Conservation (phyloP, 2,888 invertebrate genomes). For the Monochamus alternatus region DNA sequence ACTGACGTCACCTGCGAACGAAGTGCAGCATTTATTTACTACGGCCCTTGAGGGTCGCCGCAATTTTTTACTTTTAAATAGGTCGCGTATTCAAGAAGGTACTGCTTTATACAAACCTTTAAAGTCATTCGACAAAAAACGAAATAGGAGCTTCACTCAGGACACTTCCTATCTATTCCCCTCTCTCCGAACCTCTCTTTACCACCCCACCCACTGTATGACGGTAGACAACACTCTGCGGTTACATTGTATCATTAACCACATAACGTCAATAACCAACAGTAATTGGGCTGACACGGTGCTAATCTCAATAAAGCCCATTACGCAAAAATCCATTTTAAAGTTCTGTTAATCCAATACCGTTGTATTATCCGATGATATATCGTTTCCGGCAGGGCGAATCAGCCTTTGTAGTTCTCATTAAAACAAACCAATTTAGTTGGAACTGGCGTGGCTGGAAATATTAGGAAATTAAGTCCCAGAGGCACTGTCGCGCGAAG, state of each 20-base stretch:
- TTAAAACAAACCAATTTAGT: constrained; percentile 15
- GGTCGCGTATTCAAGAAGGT: no score
- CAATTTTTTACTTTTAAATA: no score
- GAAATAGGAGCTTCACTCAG: no score
- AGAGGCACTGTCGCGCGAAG: constrained; percentile 3
- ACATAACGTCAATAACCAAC: neutral
- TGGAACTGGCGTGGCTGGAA: constrained; percentile 9
- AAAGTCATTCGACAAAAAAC: no score
- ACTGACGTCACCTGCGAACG: no score
- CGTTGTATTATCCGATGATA: constrained; percentile 4
- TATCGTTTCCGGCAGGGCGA: neutral
- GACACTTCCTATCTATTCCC: no score
- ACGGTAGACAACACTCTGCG: no score
- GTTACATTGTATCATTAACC: neutral
- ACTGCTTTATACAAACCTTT: no score
- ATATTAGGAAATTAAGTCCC: constrained; percentile 23
- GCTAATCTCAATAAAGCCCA: neutral
- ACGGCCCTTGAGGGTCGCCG: no score
- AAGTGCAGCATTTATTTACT: no score
- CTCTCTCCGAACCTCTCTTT: no score
- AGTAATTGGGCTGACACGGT: neutral
- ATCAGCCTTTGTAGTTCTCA: neutral
- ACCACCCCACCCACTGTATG: no score
- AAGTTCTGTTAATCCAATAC: neutral
- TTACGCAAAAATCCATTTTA: neutral